These are phyloP conservation scores for Gerosis bhagava DNA, from an alignment of 2,888 invertebrate species.

Conservation along the genomic window DNA sequence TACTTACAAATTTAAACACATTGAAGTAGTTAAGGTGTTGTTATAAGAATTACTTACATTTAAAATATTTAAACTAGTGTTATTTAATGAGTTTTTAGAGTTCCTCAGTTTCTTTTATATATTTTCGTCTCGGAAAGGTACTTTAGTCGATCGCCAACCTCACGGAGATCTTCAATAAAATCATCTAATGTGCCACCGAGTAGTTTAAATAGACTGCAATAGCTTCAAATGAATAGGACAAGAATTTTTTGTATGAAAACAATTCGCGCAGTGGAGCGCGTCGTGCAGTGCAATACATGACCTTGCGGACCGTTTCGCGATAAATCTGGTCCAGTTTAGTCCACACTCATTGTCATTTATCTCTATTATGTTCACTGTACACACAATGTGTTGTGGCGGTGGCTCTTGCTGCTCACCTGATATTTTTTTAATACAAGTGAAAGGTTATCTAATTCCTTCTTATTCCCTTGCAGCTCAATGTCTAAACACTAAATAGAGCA, in stretches of 20 bases:
- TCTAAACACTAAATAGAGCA: no score
- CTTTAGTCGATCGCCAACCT: neutral
- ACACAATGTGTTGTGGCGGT: constrained; percentile 15
- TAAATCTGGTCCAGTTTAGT: constrained; percentile 2
- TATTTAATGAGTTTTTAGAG: no score
- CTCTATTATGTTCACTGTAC: constrained; percentile 20
- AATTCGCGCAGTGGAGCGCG: constrained; percentile 16
- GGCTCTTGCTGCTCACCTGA: neutral
- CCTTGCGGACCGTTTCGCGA: constrained; percentile 19
- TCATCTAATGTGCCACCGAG: neutral
- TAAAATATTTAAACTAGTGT: no score
- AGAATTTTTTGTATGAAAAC: constrained; percentile 17
- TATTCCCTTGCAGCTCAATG: no score
- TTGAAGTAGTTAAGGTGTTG: no score
- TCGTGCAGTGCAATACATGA: constrained; percentile 8
- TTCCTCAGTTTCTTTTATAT: neutral
- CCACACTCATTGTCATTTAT: constrained; percentile 18
- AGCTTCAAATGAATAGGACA: constrained; percentile 3
- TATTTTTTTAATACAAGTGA: neutral
- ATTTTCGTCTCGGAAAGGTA: neutral
- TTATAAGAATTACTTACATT: no score
- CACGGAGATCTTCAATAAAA: neutral
- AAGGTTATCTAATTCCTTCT: neutral
- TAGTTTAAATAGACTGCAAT: neutral
- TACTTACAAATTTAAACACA: no score